Percentiles rank a stretch among this genome's conserved stretches.
Conservation (phyloP, 2,888 invertebrate species). For the Linyphia triangularis region DNA sequence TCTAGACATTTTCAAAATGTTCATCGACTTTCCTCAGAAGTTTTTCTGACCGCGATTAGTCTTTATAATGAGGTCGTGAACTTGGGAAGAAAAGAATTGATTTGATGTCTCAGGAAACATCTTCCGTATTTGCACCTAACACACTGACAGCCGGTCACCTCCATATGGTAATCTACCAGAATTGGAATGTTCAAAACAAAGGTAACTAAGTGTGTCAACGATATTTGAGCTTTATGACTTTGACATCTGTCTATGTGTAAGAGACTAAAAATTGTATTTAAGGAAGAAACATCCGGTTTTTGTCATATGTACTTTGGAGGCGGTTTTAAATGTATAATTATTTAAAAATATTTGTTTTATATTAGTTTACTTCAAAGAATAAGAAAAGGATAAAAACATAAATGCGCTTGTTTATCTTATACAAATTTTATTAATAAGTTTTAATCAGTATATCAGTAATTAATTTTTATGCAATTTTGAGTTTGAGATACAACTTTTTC, state of each 20-base stretch:
- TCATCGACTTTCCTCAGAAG: background rate
- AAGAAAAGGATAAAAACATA: no score
- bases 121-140: constrained; percentile 61
- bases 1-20: background rate
- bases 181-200: no score
- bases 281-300: background rate
- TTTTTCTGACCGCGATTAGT: constrained; percentile 30
- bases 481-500: no score
- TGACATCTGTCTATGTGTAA: no score
- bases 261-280: background rate
- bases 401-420: no score
- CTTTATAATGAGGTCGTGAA: constrained; percentile 51
- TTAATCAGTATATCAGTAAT: no score
- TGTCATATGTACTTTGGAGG: background rate
- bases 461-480: no score
- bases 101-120: background rate
- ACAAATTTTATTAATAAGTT: no score
- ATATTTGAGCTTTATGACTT: background rate
- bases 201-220: background rate
- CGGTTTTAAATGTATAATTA: background rate
- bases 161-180: background rate
- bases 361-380: background rate
- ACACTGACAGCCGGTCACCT: background rate
- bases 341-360: background rate
- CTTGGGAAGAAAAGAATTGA: constrained; percentile 39